Conservation (phyloP, 2,113 vertebrate genomes). For the Sinocyclocheilus rhinocerous region DNA sequence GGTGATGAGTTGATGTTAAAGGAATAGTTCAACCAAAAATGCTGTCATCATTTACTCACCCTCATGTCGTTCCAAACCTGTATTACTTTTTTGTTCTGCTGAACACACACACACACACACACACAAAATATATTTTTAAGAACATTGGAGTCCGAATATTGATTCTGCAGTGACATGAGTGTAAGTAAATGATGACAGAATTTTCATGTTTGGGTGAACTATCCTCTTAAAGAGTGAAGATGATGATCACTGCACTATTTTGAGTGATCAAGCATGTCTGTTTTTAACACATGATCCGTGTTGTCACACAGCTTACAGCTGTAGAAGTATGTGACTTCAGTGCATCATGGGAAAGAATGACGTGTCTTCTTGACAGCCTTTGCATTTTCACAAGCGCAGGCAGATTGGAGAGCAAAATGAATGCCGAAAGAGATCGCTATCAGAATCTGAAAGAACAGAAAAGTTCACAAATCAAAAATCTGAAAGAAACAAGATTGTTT, state of each 20-base stretch:
- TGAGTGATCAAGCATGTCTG: constrained; percentile 55
- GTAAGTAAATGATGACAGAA: neutral
- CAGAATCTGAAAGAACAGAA: constrained; percentile 61
- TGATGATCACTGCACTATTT: neutral
- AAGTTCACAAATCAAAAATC: constrained; percentile 60
- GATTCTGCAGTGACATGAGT: neutral
- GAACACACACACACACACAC: neutral
- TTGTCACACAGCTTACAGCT: constrained; percentile 53
- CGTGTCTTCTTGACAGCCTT: constrained; percentile 49
- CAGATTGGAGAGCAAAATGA: constrained; percentile 67
- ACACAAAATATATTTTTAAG: neutral
- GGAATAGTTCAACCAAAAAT: neutral
- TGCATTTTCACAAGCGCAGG: constrained; percentile 55
- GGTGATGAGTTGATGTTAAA: neutral
- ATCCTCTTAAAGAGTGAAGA: neutral
- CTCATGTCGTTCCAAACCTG: neutral
- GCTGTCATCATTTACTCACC: neutral
- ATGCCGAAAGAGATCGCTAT: constrained; percentile 70
- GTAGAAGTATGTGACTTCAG: constrained; percentile 46
- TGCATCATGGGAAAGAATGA: constrained; percentile 49
- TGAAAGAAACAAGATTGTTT: constrained; percentile 51
- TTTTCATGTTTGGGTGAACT: neutral
- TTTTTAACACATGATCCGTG: constrained; percentile 49
- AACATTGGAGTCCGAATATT: neutral
- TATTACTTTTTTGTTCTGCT: neutral